Conservation (phyloP, 2,113 vertebrate species). For the Xenopus laevis region DNA sequence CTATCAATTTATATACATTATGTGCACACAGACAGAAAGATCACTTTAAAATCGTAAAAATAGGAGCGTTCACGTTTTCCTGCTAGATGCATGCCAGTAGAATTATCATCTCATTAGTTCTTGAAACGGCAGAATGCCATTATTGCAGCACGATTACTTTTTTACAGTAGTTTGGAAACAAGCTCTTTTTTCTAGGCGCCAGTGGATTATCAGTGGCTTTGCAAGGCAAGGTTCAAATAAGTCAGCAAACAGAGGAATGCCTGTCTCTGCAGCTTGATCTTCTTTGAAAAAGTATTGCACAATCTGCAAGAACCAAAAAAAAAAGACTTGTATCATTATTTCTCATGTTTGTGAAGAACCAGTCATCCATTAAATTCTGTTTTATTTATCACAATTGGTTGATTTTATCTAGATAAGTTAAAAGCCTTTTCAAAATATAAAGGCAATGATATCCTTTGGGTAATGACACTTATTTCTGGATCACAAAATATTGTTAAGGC, state of each 20-base stretch:
- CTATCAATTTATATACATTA: too few species aligned
- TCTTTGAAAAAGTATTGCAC: too few species aligned
- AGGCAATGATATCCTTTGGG: too few species aligned
- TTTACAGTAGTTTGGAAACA: not conserved
- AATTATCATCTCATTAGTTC: not conserved
- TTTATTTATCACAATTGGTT: not conserved
- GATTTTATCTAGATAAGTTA: too few species aligned
- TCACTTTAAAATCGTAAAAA: too few species aligned
- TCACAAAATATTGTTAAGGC: too few species aligned
- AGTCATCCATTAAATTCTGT: not conserved
- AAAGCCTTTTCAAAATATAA: too few species aligned
- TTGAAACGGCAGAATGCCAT: not conserved
- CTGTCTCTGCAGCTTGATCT: not conserved
- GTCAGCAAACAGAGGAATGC: not conserved
- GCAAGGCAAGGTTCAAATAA: conserved; percentile 13
- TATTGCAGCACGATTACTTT: not conserved
- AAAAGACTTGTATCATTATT: too few species aligned
- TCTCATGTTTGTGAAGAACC: not conserved
- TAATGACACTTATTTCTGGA: too few species aligned
- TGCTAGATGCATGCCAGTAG: not conserved
- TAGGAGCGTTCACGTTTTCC: too few species aligned
- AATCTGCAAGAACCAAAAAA: too few species aligned
- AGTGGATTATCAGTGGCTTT: not conserved
- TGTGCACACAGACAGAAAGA: too few species aligned
- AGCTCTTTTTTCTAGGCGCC: not conserved